A percentile compares a stretch with the other conserved stretches of the same genome.
These are phyloP conservation scores for Cryptomyrus ogoouensis DNA, from an alignment of 2,113 vertebrate genomes.

Conservation along the genomic window DNA sequence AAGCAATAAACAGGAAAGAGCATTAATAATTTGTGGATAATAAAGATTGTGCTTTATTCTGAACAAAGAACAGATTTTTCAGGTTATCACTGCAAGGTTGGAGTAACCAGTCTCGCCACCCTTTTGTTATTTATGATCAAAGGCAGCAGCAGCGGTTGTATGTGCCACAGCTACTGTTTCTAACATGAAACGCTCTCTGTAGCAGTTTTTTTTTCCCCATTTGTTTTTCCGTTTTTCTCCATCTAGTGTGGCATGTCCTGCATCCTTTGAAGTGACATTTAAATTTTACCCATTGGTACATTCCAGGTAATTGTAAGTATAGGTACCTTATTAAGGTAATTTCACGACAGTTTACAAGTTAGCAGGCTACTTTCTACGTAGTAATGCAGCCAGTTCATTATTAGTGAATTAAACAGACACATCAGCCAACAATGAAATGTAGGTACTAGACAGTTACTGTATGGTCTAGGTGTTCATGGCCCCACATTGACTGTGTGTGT, in stretches of 20 bases:
- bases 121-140: constrained; percentile 12
- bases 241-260: neutral
- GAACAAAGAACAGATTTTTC: neutral
- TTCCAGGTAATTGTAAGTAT: constrained; percentile 8
- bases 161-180: constrained; percentile 5
- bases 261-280: neutral
- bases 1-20: neutral
- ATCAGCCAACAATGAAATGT: neutral
- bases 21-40: neutral
- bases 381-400: neutral
- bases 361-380: neutral
- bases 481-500: neutral
- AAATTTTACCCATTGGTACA: neutral
- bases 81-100: constrained; percentile 1
- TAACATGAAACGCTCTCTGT: neutral
- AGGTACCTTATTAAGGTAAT: neutral
- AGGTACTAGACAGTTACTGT: neutral
- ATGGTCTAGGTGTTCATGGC: neutral
- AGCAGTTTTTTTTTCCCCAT: neutral
- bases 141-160: neutral
- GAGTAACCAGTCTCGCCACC: neutral
- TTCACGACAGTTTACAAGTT: neutral
- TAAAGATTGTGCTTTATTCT: neutral
- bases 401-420: neutral
- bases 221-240: neutral